Evolutionary conservation across 2,797 vertebrate species (phyloP).

Genomic region (Phrynocephalus forsythii): DNA sequence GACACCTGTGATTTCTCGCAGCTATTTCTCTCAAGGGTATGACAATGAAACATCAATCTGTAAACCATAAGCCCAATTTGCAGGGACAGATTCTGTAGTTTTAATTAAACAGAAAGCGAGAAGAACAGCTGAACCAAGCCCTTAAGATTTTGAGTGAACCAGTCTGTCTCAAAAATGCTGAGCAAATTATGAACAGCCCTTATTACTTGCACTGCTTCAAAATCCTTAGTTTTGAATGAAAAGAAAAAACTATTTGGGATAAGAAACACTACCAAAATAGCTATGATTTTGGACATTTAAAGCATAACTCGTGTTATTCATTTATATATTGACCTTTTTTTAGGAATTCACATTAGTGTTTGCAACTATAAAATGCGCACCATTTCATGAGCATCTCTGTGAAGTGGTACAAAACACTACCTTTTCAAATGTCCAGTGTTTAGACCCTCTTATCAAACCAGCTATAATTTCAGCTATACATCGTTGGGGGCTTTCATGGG

Average conservation of each 20-base stretch:
- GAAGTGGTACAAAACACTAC: slow-evolving; percentile 55
- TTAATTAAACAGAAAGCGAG: not conserved
- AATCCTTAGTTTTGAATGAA: too few species aligned
- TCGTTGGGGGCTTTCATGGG: slow-evolving; percentile 95
- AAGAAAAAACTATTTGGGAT: too few species aligned
- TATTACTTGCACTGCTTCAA: not conserved
- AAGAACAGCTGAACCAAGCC: not conserved
- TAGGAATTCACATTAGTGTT: not conserved
- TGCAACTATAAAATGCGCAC: not conserved
- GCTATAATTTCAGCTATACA: slow-evolving; percentile 97
- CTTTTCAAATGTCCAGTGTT: slow-evolving; percentile 93
- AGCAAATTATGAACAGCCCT: not conserved
- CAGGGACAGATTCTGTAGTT: not conserved
- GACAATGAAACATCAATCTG: not conserved
- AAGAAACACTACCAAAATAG: not conserved
- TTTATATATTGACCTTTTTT: not conserved
- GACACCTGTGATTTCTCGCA: not conserved
- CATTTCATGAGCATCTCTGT: not conserved
- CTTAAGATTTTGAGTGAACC: not conserved
- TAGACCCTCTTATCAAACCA: slow-evolving; percentile 94
- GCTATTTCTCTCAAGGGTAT: not conserved
- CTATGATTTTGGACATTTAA: not conserved
- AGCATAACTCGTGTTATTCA: not conserved
- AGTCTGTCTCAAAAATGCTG: not conserved
- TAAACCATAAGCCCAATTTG: not conserved